A percentile compares a stretch with the other conserved stretches of the same genome.
These are phyloP conservation scores for Heteromurus nitidus DNA, from an alignment of 2,888 invertebrate species.

Conservation along the genomic window DNA sequence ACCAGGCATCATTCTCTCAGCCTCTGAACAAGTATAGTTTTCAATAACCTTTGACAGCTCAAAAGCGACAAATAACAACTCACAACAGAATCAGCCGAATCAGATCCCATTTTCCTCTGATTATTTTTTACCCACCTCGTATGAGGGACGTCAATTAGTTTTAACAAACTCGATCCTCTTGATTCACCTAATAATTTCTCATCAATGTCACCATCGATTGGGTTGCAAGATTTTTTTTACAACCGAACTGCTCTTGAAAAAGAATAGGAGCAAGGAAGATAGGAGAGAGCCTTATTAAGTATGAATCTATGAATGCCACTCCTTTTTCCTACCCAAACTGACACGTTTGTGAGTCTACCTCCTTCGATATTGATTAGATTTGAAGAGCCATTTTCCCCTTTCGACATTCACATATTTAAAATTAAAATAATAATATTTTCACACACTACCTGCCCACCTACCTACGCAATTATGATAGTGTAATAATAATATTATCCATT, in stretches of 20 bases:
- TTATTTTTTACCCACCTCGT: no score
- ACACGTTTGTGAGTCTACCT: neutral
- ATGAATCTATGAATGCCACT: slow-evolving; percentile 36
- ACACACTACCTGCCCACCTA: neutral
- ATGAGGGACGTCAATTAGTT: slow-evolving; percentile 57
- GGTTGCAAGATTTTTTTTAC: slow-evolving; percentile 38
- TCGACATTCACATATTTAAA: neutral
- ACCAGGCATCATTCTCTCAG: no score
- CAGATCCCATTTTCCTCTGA: no score
- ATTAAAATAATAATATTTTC: slow-evolving; percentile 13
- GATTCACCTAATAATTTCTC: slow-evolving; percentile 71
- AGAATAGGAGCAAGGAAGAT: neutral
- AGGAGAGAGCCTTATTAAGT: slow-evolving; percentile 6
- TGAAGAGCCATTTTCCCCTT: no score
- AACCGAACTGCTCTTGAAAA: slow-evolving; percentile 14
- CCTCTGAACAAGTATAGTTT: no score
- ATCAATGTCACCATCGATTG: slow-evolving; percentile 69
- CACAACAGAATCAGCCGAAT: no score
- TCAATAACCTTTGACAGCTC: no score
- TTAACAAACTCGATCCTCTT: slow-evolving; percentile 66
- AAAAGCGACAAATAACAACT: no score
- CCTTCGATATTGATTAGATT: neutral
- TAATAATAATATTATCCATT: no score
- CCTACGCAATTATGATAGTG: neutral
- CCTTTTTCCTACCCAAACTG: slow-evolving; percentile 20